Evolutionary conservation across 2,797 vertebrate species (phyloP).

Genomic region (Pseudocheirus occidentalis): DNA sequence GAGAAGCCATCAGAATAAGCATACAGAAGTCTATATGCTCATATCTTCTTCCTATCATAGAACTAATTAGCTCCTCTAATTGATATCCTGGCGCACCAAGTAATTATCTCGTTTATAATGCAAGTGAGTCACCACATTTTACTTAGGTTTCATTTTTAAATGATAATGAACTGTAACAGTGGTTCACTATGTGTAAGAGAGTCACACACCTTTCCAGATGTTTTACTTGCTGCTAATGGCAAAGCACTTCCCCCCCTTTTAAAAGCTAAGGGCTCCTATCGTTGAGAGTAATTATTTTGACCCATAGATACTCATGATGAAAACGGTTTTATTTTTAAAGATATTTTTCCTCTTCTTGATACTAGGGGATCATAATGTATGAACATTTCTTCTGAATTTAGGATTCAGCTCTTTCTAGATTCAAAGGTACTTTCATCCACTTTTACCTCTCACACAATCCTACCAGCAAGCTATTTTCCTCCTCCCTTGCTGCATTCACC

Average conservation of each 20-base stretch:
- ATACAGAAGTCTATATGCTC: conserved; percentile 77
- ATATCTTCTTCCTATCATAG: conserved; percentile 81
- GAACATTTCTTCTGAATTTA: conserved; percentile 60
- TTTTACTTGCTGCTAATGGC: conserved; percentile 40
- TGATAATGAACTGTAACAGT: conserved; percentile 77
- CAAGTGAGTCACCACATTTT: conserved; percentile 81
- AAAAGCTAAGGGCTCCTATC: conserved; percentile 70
- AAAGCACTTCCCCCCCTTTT: conserved; percentile 65
- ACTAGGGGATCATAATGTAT: conserved; percentile 64
- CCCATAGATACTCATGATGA: conserved; percentile 52
- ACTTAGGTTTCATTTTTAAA: conserved; percentile 79
- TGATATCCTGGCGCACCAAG: conserved; percentile 81
- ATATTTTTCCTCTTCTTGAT: conserved; percentile 54
- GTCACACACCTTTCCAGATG: conserved; percentile 73
- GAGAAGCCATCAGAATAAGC: conserved; percentile 74
- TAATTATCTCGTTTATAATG: conserved; percentile 84
- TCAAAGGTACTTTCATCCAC: conserved; percentile 57
- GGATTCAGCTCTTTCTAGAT: conserved; percentile 60
- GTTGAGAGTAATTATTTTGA: conserved; percentile 74
- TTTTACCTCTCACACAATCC: conserved; percentile 51
- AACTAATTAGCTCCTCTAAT: conserved; percentile 85
- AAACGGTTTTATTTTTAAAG: conserved; percentile 61
- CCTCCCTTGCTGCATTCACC: neutral
- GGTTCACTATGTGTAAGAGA: conserved; percentile 75
- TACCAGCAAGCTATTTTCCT: neutral